phyloP scores from a whole-genome alignment of 92 coral and sea anemone genomes.

The Phenganax stokvisi region DNA sequence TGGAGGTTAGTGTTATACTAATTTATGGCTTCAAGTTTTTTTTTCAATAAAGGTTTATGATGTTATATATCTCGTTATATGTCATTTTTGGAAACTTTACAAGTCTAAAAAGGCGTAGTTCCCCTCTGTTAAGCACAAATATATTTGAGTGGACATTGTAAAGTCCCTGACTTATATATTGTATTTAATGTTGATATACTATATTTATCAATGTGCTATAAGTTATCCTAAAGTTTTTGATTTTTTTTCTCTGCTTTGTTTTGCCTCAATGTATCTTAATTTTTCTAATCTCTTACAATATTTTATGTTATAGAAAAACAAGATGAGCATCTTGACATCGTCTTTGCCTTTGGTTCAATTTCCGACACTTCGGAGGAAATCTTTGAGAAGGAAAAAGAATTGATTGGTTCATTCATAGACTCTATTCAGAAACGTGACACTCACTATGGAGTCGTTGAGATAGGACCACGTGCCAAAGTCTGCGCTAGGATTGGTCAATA shows the following conservation, averaged over 20 bases:
- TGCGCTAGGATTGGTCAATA: constrained; percentile 37
- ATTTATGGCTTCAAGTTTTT: background rate
- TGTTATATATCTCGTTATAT: background rate
- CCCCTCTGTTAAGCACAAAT: no score
- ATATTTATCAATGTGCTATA: no score
- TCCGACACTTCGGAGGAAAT: constrained; percentile 17
- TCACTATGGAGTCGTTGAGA: constrained; percentile 34
- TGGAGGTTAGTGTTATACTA: constrained; percentile 13
- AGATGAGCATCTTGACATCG: constrained; percentile 32
- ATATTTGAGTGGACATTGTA: no score
- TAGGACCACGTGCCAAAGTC: constrained; percentile 42
- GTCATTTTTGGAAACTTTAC: no score
- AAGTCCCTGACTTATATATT: no score
- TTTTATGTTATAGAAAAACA: constrained; percentile 19
- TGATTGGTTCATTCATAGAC: constrained; percentile 25
- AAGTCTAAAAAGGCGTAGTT: no score
- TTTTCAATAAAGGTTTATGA: background rate
- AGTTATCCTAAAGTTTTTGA: no score
- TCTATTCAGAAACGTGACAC: constrained; percentile 39
- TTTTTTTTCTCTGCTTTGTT: no score
- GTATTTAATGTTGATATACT: no score
- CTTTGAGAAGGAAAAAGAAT: constrained; percentile 34
- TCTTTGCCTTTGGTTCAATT: constrained; percentile 36
- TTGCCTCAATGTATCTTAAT: no score
- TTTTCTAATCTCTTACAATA: background rate